Evolutionary conservation across 2,797 vertebrate genomes (phyloP).

Genomic region (Pseudocheirus occidentalis): DNA sequence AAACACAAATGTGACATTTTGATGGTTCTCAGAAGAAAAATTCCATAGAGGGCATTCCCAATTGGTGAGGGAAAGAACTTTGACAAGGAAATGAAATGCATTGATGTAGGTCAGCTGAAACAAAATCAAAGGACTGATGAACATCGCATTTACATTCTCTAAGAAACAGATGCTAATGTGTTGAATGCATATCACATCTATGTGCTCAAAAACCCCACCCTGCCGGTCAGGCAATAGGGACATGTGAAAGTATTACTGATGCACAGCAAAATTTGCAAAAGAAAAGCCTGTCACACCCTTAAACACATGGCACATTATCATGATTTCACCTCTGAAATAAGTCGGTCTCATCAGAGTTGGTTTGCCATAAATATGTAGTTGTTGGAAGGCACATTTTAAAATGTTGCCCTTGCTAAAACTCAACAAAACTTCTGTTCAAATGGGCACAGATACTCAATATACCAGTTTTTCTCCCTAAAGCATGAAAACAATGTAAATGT

Average conservation of each 20-base stretch:
- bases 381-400: not conserved
- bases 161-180: slow-evolving; percentile 29
- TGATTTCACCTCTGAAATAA: slow-evolving; percentile 20
- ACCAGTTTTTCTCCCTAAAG: not conserved
- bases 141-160: not conserved
- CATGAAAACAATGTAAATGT: not conserved
- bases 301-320: slow-evolving; percentile 12
- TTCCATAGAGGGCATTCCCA: slow-evolving; percentile 3
- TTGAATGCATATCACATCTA: not conserved
- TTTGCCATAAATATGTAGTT: slow-evolving; percentile 43
- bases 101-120: slow-evolving; percentile 11
- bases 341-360: slow-evolving; percentile 9
- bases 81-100: not conserved
- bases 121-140: slow-evolving; percentile 1
- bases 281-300: slow-evolving; percentile 16
- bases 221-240: not conserved
- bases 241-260: slow-evolving; percentile 16
- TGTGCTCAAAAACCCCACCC: not conserved
- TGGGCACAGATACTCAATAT: not conserved
- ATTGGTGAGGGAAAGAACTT: not conserved
- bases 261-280: slow-evolving; percentile 10
- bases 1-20: not conserved
- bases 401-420: not conserved
- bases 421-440: slow-evolving; percentile 27
- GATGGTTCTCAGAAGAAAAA: slow-evolving; percentile 16